Percentiles rank a stretch among this genome's conserved stretches.
Evolutionary conservation across 2,888 invertebrate genomes (phyloP).

Genomic region (Acronicta aceris): DNA sequence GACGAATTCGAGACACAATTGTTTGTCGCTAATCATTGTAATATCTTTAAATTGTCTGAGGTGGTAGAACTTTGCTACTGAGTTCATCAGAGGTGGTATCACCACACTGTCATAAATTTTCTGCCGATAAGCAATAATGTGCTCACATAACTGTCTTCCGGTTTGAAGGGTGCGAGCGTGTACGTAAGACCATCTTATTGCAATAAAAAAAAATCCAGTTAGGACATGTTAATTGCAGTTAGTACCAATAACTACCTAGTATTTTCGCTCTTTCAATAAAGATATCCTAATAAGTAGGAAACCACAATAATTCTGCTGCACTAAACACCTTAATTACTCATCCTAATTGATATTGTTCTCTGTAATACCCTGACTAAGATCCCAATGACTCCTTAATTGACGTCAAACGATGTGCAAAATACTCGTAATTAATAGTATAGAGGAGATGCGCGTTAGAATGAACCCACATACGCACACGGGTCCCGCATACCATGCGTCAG

Average conservation of each 20-base stretch:
- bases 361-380: conserved; percentile 51
- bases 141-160: too few relatives aligned
- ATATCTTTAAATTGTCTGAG: conserved; percentile 62
- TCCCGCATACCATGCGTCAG: conserved; percentile 65
- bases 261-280: conserved; percentile 11
- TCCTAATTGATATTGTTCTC: conserved; percentile 35
- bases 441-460: conserved; percentile 59
- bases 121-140: too few relatives aligned
- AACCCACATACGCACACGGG: conserved; percentile 66
- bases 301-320: conserved; percentile 23
- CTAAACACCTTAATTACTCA: conserved; percentile 38
- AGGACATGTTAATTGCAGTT: conserved; percentile 60
- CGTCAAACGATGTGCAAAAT: conserved; percentile 54
- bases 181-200: too few relatives aligned
- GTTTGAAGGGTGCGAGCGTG: too few relatives aligned
- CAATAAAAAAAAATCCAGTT: too few relatives aligned
- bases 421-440: conserved; percentile 31
- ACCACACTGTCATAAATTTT: conserved; percentile 45
- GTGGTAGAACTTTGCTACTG: too few relatives aligned
- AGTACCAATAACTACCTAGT: conserved; percentile 39
- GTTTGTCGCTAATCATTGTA: conserved; percentile 77
- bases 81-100: too few relatives aligned
- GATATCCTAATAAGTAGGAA: not conserved
- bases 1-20: conserved; percentile 71
- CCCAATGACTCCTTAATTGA: conserved; percentile 51